A percentile compares a stretch with the other conserved stretches of the same genome.
Conservation (phyloP, 2,888 invertebrate genomes). For the Chymomyza caudatula region DNA sequence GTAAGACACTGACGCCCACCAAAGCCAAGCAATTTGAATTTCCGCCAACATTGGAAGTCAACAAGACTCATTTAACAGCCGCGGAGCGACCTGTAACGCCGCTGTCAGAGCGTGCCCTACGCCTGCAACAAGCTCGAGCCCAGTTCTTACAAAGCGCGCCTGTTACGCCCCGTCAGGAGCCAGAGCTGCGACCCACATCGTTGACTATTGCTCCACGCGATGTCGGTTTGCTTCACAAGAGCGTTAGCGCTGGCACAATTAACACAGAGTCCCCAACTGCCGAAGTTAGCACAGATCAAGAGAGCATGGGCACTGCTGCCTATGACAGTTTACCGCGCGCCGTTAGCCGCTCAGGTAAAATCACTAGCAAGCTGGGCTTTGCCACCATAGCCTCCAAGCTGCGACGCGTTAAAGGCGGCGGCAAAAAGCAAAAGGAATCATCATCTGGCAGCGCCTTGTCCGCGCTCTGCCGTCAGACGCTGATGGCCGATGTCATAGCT, state of each 20-base stretch:
- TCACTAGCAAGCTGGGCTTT: constrained; percentile 79
- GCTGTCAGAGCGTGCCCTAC: constrained; percentile 80
- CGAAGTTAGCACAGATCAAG: constrained; percentile 64
- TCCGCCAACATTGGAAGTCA: constrained; percentile 26
- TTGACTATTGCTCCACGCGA: constrained; percentile 79
- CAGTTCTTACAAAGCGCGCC: constrained; percentile 81
- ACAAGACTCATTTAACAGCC: constrained; percentile 38
- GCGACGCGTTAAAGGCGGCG: constrained; percentile 79
- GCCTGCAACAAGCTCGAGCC: constrained; percentile 85
- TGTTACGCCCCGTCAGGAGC: constrained; percentile 53
- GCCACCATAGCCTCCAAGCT: constrained; percentile 82
- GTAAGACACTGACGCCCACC: constrained; percentile 72
- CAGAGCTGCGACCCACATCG: constrained; percentile 25
- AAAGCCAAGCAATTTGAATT: constrained; percentile 59
- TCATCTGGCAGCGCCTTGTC: constrained; percentile 80
- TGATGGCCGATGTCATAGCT: constrained; percentile 82
- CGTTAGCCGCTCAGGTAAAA: constrained; percentile 73
- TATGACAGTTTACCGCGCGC: constrained; percentile 80
- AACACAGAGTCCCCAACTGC: constrained; percentile 58
- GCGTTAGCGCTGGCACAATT: constrained; percentile 88
- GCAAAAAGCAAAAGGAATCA: constrained; percentile 62
- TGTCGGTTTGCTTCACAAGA: constrained; percentile 81
- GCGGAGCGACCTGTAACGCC: constrained; percentile 69
- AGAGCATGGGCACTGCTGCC: constrained; percentile 74
- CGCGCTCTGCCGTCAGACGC: constrained; percentile 86